Conservation (phyloP, 2,797 vertebrate species). For the Percopsis omiscomaycus region DNA sequence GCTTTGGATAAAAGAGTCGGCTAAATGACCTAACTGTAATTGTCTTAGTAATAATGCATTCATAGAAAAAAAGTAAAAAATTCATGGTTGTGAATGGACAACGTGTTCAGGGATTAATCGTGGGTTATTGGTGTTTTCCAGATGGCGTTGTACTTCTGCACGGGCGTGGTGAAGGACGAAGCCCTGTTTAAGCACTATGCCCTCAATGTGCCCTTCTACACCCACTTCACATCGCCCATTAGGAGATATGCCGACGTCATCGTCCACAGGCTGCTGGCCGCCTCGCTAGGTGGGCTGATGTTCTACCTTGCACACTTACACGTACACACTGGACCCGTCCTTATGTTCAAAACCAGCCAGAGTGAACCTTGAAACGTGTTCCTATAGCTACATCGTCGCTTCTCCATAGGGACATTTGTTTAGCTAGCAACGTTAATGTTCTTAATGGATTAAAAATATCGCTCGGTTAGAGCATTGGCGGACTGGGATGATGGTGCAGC, state of each 20-base stretch:
- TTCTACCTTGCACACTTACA: neutral
- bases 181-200: conserved; percentile 88
- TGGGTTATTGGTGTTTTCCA: conserved; percentile 50
- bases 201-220: conserved; percentile 95
- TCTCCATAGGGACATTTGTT: too few relatives aligned
- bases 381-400: too few relatives aligned
- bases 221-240: conserved; percentile 97
- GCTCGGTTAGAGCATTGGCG: too few relatives aligned
- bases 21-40: too few relatives aligned
- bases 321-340: neutral
- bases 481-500: too few relatives aligned
- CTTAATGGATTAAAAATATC: too few relatives aligned
- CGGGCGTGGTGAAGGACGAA: conserved; percentile 74
- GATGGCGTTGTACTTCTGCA: conserved; percentile 96
- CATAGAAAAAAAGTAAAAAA: too few relatives aligned
- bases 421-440: too few relatives aligned
- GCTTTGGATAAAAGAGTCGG: too few relatives aligned
- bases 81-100: too few relatives aligned
- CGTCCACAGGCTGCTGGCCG: conserved; percentile 90
- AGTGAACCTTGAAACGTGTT: neutral
- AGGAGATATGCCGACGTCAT: conserved; percentile 91
- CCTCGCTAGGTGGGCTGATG: conserved; percentile 79
- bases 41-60: too few relatives aligned
- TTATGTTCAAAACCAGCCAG: neutral
- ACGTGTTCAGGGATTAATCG: neutral